Conservation (phyloP, 2,797 vertebrate species). For the Melanotaenia boesemani region DNA sequence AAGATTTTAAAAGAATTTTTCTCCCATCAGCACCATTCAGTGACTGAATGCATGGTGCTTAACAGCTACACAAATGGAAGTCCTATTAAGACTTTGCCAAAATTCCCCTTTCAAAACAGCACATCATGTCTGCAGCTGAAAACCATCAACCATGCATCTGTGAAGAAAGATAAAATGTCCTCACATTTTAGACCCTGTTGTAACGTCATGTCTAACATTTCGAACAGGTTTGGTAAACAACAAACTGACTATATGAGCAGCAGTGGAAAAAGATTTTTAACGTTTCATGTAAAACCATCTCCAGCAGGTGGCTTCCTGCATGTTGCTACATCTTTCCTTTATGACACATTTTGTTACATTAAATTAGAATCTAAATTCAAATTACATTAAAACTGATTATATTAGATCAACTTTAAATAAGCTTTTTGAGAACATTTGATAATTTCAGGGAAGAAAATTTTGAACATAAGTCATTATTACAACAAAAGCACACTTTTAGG, state of each 20-base stretch:
- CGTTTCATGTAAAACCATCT: background rate
- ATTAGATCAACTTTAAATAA: constrained; percentile 26
- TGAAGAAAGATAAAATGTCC: constrained; percentile 20
- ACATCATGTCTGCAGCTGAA: constrained; percentile 33
- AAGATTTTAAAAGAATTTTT: constrained; percentile 51
- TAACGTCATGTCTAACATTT: constrained; percentile 24
- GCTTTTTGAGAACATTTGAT: constrained; percentile 27
- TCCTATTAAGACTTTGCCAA: constrained; percentile 43
- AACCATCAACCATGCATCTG: constrained; percentile 27
- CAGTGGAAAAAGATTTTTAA: background rate
- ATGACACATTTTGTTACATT: constrained; percentile 22
- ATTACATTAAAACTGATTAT: constrained; percentile 35
- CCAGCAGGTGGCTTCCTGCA: constrained; percentile 14
- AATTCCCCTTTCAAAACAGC: constrained; percentile 49
- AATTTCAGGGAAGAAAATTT: constrained; percentile 9
- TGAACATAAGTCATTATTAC: constrained; percentile 10
- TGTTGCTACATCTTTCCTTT: background rate
- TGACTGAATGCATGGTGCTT: constrained; percentile 54
- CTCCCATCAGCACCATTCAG: constrained; percentile 60
- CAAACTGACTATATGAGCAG: background rate
- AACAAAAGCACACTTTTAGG: constrained; percentile 23
- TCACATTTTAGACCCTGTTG: constrained; percentile 14
- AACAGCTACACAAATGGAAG: constrained; percentile 48
- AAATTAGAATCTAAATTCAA: constrained; percentile 26
- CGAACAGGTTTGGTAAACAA: background rate